Evolutionary conservation across 2,113 vertebrate species (phyloP).

Genomic region (Origma solitaria): DNA sequence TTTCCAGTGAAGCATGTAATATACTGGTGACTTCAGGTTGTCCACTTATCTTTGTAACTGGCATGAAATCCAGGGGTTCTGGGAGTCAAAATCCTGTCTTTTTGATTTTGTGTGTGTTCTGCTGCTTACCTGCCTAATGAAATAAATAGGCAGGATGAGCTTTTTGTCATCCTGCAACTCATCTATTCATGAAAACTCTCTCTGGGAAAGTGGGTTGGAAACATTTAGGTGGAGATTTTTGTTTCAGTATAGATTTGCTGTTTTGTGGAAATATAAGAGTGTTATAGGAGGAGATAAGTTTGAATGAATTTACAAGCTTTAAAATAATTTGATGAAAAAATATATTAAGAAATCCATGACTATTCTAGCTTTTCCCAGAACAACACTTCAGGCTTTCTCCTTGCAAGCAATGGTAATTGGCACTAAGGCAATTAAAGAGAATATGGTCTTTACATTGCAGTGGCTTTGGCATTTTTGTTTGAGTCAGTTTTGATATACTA

Average conservation of each 20-base stretch:
- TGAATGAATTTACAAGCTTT: too few species aligned
- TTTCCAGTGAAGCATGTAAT: neutral
- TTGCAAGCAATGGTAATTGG: neutral
- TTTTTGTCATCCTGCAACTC: neutral
- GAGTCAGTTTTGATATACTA: neutral
- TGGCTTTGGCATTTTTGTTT: neutral
- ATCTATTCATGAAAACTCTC: neutral
- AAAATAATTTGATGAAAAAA: too few species aligned
- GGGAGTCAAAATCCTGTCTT: neutral
- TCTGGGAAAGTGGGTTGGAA: neutral
- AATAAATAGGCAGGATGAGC: neutral
- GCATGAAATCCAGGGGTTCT: neutral
- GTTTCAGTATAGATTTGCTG: neutral
- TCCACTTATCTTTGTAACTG: neutral
- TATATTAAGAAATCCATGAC: too few species aligned
- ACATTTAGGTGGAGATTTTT: neutral
- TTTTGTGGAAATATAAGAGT: neutral
- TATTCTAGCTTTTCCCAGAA: too few species aligned
- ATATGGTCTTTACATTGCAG: neutral
- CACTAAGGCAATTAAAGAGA: neutral
- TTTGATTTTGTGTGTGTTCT: neutral
- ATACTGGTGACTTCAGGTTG: neutral
- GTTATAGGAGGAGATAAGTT: neutral
- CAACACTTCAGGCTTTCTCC: neutral
- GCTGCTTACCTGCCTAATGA: neutral